Evolutionary conservation across 2,888 invertebrate genomes (phyloP), one percentile per base, ranked within the genome.

Genomic region (Eupithecia pulchellata): DNA sequence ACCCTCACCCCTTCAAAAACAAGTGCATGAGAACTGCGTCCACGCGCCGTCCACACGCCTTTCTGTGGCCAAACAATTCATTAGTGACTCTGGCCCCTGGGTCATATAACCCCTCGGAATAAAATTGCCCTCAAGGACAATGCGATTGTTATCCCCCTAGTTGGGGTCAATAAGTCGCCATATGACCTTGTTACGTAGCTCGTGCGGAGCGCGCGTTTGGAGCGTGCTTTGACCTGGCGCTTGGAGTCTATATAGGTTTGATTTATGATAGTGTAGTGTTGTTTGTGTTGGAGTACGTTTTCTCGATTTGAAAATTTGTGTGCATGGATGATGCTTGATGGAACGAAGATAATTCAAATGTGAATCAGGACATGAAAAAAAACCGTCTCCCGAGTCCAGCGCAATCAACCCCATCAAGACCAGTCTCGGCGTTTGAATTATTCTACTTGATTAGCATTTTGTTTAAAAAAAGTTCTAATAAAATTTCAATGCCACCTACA

Each of bases 401-500:
- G 62, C 75, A 78, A 68, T 70, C 75, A 79, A 83, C 79, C 82
- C 84, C 80, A 82, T 86, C 82, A 81, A 72, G 55, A 77, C 55
- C 68, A 77, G 79, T 84, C 86, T 81, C 72, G 80, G 78, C 73
- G 81, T 87, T 85, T 81, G 81, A 85, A 82, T 79, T 80, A 86
- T 86, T 83, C 81, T 82, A 82, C 82, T 86, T 89, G 88, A 91
- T 92, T 90, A 91, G 84, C 86, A 89, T 91, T 88, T 83, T 86
- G 86, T 91, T 89, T 87, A 90, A 81, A 91, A 91, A 91, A 91
- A 88, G 85, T 84, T 84, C 86, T 82, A 90, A 87, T 84, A 86
- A 85, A 89, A 84, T 86, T 89, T 86, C 86, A 86, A 92, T 92
- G 84, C 93, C 93, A 93, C 93, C 93, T 93, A 93, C 93, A 88